phyloP scores from a whole-genome alignment of 2,113 vertebrate genomes.

The Enhydra lutris region DNA sequence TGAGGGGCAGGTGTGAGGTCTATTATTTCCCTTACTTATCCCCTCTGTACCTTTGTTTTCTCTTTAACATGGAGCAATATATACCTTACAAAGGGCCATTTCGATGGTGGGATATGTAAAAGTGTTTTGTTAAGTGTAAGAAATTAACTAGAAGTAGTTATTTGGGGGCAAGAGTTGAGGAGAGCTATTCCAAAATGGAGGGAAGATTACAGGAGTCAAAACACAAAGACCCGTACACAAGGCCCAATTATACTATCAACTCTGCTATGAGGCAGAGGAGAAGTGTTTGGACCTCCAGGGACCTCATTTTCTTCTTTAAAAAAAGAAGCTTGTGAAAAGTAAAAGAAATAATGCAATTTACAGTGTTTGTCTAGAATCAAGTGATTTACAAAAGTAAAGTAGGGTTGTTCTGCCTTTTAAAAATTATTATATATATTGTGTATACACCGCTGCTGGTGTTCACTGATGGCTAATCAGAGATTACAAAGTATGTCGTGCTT shows the following conservation, averaged over 20 bases:
- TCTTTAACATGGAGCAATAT: neutral
- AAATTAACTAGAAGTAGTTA: neutral
- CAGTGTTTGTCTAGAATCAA: neutral
- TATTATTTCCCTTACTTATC: neutral
- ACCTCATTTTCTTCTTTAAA: neutral
- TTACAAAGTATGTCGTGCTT: neutral
- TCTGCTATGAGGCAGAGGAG: neutral
- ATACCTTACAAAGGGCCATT: neutral
- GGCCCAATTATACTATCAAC: neutral
- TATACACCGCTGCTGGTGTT: neutral
- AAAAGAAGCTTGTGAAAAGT: neutral
- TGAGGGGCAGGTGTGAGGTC: neutral
- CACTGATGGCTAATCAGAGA: neutral
- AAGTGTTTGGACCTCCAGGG: neutral
- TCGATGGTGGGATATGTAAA: neutral
- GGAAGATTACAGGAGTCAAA: neutral
- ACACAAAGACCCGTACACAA: neutral
- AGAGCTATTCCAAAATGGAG: neutral
- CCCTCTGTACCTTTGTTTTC: neutral
- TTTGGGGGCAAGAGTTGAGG: neutral
- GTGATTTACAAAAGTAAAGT: neutral
- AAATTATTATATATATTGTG: neutral
- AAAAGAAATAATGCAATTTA: neutral
- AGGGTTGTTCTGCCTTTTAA: neutral
- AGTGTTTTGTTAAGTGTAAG: neutral